Percentiles rank a stretch among this genome's conserved stretches.
phyloP scores from a whole-genome alignment of 2,113 vertebrate genomes.

The Nycticryphes semicollaris region DNA sequence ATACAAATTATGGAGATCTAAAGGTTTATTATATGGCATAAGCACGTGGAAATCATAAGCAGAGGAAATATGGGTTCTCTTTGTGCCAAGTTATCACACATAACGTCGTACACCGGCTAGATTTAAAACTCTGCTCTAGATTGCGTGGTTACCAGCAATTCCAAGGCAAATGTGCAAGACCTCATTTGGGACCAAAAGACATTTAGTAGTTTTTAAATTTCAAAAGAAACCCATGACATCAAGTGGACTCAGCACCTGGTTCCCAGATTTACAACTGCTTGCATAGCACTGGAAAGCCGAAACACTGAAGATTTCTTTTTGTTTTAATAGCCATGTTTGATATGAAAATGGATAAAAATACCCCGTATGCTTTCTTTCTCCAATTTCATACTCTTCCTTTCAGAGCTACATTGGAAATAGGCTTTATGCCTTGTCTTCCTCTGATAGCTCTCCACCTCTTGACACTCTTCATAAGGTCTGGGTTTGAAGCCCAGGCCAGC shows the following conservation, averaged over 20 bases:
- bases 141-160: background rate
- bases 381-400: background rate
- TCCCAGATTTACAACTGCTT: background rate
- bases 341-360: background rate
- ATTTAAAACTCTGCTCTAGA: background rate
- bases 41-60: background rate
- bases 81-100: background rate
- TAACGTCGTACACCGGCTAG: background rate
- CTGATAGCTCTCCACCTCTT: background rate
- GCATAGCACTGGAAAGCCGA: background rate
- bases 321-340: background rate
- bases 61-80: background rate
- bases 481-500: background rate
- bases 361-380: background rate
- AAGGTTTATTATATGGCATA: background rate
- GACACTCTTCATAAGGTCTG: background rate
- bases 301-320: background rate
- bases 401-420: background rate
- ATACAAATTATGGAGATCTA: background rate
- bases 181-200: background rate
- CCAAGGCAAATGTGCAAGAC: background rate
- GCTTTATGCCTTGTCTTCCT: background rate
- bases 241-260: background rate
- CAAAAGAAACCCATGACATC: background rate
- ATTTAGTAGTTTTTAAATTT: background rate